Evolutionary conservation across 1,140 invertebrate species (phyloP), one percentile per base, ranked within the genome.

Genomic region (Oscheius sp.): DNA sequence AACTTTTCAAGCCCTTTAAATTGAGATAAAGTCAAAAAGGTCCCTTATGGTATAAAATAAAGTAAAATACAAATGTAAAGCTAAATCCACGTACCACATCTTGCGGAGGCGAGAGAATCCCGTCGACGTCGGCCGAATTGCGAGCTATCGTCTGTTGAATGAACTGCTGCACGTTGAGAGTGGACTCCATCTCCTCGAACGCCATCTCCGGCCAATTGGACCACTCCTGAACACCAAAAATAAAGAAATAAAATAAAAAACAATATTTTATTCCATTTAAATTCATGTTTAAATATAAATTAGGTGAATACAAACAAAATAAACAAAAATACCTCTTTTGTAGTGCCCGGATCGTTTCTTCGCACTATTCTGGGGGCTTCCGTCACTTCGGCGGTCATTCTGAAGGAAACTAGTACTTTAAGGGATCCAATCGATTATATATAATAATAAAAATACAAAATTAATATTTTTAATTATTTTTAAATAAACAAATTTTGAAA

Each of bases 111-210:
- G 90, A 93, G 15, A 99, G 86, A 82, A 99, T 98, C 36, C 91
- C 89, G 79, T 97, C 95, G 65, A 99, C 91, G 87, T 95, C 93
- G 26, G 91, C 89, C 31, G 93, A 92, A 87, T 99, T 93, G 76
- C 90, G 90, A 77, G 93, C 89, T 74, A 99, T 98, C 77, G 93
- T 90, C 86, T 99, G 96, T 87, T 99, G 97, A 80, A 99, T 99
- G 84, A 94, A 98, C 85, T 99, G 96, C 84, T 98, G 97, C 55
- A 99, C 95, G 66, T 93, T 94, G 34, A 99, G 86, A 2, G 95
- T 98, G 82, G 93, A 97, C 82, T 99, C 96, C 96, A 99, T 99
- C 87, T 99, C 94, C 87, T 99, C 96, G 85, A 98, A 97, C 0
- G 92, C 90, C 86, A 98, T 93, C 89, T 97, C 94, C 23, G 93